These are phyloP conservation scores for Synergus laeviventris DNA, from an alignment of 2,888 invertebrate genomes.

Conservation along the genomic window DNA sequence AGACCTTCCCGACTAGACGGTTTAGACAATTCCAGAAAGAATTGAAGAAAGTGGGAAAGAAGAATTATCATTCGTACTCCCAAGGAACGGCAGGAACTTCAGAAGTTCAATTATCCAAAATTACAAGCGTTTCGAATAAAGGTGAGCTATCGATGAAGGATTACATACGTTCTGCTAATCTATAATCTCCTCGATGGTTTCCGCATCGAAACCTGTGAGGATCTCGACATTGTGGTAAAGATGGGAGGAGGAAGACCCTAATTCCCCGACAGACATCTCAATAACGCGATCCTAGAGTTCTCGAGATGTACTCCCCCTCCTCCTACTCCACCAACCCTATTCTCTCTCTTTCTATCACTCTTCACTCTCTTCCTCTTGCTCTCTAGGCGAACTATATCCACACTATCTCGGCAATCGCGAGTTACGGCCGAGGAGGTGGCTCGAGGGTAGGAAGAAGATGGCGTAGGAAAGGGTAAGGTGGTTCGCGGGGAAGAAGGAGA, in stretches of 20 bases:
- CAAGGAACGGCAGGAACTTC: background rate
- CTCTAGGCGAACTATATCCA: constrained; percentile 58
- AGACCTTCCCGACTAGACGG: too few relatives aligned
- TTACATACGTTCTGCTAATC: constrained; percentile 37
- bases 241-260: constrained; percentile 59
- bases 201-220: constrained; percentile 52
- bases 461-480: constrained; percentile 54
- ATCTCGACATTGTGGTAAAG: constrained; percentile 52
- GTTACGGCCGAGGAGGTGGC: constrained; percentile 60
- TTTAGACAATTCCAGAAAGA: too few relatives aligned
- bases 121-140: constrained; percentile 21
- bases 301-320: constrained; percentile 54
- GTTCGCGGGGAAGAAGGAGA: constrained; percentile 40
- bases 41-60: too few relatives aligned
- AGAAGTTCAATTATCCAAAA: background rate
- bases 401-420: constrained; percentile 68
- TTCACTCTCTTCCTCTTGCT: constrained; percentile 27
- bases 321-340: constrained; percentile 43
- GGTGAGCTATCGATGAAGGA: constrained; percentile 28
- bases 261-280: constrained; percentile 70
- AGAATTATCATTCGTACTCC: background rate
- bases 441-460: constrained; percentile 51
- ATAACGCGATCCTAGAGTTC: constrained; percentile 62
- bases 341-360: constrained; percentile 38
- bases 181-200: constrained; percentile 54